Base-by-base conservation (phyloP, 2,113 vertebrate genomes). In the Triplophysa siluroides region DNA sequence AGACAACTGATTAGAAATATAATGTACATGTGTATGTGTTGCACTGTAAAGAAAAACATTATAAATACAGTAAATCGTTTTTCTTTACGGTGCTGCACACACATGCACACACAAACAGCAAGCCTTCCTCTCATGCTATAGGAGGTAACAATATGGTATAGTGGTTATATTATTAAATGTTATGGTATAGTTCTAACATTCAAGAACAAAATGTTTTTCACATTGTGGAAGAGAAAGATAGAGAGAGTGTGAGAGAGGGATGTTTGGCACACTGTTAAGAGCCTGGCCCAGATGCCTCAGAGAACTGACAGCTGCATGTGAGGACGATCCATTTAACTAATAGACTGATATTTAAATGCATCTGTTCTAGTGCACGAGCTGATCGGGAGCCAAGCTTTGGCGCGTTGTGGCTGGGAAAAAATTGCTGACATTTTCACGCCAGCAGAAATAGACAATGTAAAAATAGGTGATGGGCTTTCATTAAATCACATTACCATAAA, bases 291-390 rank as follows among this genome's bases (percentile, higher is more conserved):
- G 90, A 90, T 91, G 90, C 83, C 85, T 88, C 85, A 83, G 71
- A 86, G 76, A 83, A 76, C 19, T 83, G 87, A 92, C 91, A 91
- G 91, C 88, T 91, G 92, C 86, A 85, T 89, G 87, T 86, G 89
- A 83, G 86, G 88, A 89, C 87, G 85, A 90, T 91, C 88, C 83
- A 89, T 92, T 90, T 89, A 90, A 89, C 88, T 91, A 91, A 92
- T 86, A 91, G 89, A 88, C 87, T 83, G 78, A 83, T 89, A 83
- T 90, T 89, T 90, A 87, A 89, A 89, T 88, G 89, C 89, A 92
- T 92, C 88, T 91, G 91, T 82, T 92, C 85, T 64, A 83, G 61
- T 73, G 80, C 83, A 79, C 78, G 82, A 85, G 87, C 45, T 65
- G 62, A 77, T 65, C 62, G 45, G 18, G 75, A 77, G 75, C 75